phyloP scores from a whole-genome alignment of 1,140 invertebrate genomes.

The Heliconius hermathena region DNA sequence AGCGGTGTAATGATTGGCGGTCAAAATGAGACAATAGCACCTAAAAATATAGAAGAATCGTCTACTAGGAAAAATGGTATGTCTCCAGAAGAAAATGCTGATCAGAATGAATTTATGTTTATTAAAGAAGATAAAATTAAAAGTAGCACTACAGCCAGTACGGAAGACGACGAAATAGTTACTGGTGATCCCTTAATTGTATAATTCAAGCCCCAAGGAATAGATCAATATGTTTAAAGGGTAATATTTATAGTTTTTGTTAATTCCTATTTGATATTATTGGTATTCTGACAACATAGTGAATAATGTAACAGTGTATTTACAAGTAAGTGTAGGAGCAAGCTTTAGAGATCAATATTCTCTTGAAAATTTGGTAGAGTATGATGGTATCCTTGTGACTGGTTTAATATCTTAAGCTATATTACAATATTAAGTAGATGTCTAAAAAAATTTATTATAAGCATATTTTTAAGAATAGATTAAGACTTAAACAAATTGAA shows the following conservation, averaged over 20 bases:
- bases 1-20: not conserved
- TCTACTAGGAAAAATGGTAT: not conserved
- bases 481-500: not conserved
- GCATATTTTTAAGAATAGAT: not conserved
- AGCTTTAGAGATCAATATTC: not conserved
- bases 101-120: conserved; percentile 9
- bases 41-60: not conserved
- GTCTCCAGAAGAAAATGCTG: not conserved
- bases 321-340: not conserved
- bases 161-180: not conserved
- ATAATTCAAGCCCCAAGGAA: not conserved
- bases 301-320: not conserved
- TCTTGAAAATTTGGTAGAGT: not conserved
- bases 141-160: not conserved
- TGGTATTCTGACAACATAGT: not conserved
- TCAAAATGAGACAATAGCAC: not conserved
- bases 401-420: not conserved
- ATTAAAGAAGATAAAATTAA: not conserved
- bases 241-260: no score
- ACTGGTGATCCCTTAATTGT: not conserved
- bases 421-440: not conserved
- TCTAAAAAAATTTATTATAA: not conserved
- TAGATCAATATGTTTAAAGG: not conserved
- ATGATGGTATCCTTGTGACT: not conserved
- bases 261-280: no score